These are phyloP conservation scores for Cyprinodon variegatus DNA, from an alignment of 2,113 vertebrate genomes.

Conservation along the genomic window DNA sequence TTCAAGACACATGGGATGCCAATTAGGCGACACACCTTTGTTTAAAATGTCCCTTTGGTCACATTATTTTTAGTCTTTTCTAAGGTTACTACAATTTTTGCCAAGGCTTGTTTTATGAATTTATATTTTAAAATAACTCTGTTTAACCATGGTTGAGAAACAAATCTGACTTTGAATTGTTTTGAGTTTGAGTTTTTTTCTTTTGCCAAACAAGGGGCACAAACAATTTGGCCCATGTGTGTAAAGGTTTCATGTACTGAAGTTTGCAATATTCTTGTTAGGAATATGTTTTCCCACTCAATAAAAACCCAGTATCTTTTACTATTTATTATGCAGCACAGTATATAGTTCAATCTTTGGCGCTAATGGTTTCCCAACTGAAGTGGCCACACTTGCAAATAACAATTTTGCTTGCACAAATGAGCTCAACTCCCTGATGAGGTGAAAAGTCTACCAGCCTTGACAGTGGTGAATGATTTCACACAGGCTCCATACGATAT, in stretches of 20 bases:
- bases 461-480: conserved; percentile 36
- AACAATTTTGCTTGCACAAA: conserved; percentile 67
- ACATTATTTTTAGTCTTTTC: too few relatives aligned
- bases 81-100: too few relatives aligned
- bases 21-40: too few relatives aligned
- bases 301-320: conserved; percentile 66
- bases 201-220: too few relatives aligned
- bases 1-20: too few relatives aligned
- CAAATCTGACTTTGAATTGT: too few relatives aligned
- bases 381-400: conserved; percentile 64
- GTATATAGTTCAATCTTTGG: conserved; percentile 66
- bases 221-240: too few relatives aligned
- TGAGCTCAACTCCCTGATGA: conserved; percentile 66
- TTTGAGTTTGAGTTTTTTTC: too few relatives aligned
- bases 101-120: too few relatives aligned
- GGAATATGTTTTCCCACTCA: conserved; percentile 40
- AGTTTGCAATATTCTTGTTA: conserved; percentile 55
- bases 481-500: conserved; percentile 42
- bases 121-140: too few relatives aligned
- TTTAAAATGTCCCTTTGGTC: too few relatives aligned
- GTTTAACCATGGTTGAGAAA: too few relatives aligned
- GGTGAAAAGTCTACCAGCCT: conserved; percentile 53
- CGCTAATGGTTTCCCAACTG: conserved; percentile 67
- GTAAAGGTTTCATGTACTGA: conserved; percentile 17
- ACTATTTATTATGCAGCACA: conserved; percentile 52